These are phyloP conservation scores for Agrilus biguttatus DNA, from an alignment of 2,888 invertebrate species.

Conservation along the genomic window DNA sequence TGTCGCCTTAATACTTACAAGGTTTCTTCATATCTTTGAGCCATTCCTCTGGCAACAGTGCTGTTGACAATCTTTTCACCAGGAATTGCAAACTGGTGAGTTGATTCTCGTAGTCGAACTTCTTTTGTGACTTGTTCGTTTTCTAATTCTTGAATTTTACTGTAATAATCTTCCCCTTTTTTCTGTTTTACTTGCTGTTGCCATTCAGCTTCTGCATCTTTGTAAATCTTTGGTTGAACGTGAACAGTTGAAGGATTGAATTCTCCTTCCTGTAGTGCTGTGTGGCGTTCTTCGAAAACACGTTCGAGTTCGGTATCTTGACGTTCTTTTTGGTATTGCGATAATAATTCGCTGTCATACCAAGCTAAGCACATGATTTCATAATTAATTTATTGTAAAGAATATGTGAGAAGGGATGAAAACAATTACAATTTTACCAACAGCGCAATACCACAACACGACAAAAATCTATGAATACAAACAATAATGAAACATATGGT, in stretches of 20 bases:
- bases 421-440: conserved; percentile 2
- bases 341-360: conserved; percentile 80
- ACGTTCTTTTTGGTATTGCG: conserved; percentile 71
- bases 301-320: conserved; percentile 73
- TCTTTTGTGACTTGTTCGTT: conserved; percentile 76
- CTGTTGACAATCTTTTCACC: conserved; percentile 65
- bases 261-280: conserved; percentile 52
- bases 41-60: conserved; percentile 75
- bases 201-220: conserved; percentile 72
- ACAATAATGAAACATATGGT: no score
- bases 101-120: conserved; percentile 57
- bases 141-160: conserved; percentile 66
- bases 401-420: conserved; percentile 1
- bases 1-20: conserved; percentile 50
- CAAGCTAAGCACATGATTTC: conserved; percentile 48
- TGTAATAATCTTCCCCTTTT: conserved; percentile 73
- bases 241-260: conserved; percentile 34
- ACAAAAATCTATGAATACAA: no score
- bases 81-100: conserved; percentile 72
- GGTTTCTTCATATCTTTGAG: conserved; percentile 68
- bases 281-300: conserved; percentile 73
- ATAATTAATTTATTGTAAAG: conserved; percentile 7
- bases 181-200: conserved; percentile 67
- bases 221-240: conserved; percentile 47
- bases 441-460: neutral